Base-by-base conservation (phyloP, 1,140 invertebrate genomes). In the Philopotamus ludificatus region DNA sequence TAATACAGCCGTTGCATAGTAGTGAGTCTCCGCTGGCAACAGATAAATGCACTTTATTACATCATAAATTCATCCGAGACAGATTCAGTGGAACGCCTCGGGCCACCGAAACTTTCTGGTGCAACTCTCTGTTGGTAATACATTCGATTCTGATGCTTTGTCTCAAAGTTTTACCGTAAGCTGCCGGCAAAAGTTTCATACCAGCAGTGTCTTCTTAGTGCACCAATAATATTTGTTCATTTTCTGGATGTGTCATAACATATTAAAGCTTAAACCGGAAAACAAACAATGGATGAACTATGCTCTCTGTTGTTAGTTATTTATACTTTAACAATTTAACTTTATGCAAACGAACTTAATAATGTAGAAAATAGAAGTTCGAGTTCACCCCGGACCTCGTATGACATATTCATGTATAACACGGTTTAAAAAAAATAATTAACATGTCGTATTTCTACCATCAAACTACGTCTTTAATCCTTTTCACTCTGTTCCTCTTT, bases 21-120 rank as follows among this genome's bases (percentile, higher is more conserved):
- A n/a, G 34, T 8, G 7, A 39, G 7, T 39, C 34, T n/a, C 34
- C 34, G 34, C 8, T 20, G 18, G 18, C 44, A 47, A 47, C 44
- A 47, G 44, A 47, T 47, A 47, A 47, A 47, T 47, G 44, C 44
- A 47, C 44, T 47, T 47, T 47, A 47, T 47, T 47, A 16, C 44
- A 47, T 47, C 44, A 47, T 47, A 47, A 47, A 47, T 47, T 47
- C 44, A 47, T 47, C 44, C 18, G 10, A 3, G 44, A 7, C 44
- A 20, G 28, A 12, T 34, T 12, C 4, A 4, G 4, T 12, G 28
- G 28, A 34, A 12, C 28, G 28, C 28, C 28, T 34, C 4, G 28
- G 4, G 28, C 28, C 4, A 34, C 4, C 4, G 3, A 47, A 47
- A 47, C 10, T 47, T 47, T 47, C 44, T 16, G 12, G 28, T 47